Base-by-base conservation (phyloP, 2,797 vertebrate species). In the Acipenser ruthenus region DNA sequence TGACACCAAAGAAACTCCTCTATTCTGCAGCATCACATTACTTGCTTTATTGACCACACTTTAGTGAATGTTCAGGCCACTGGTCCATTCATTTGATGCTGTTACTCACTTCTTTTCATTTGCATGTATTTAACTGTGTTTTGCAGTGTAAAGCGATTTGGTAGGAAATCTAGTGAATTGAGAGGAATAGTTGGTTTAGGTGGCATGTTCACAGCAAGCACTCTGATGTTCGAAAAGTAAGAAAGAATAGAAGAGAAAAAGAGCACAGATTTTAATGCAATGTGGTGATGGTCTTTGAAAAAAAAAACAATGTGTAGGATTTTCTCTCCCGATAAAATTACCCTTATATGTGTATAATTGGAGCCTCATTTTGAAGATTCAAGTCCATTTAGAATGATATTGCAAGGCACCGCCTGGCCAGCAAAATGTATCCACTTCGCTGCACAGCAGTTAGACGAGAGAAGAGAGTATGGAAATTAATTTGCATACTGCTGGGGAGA, bases 231-330 rank as follows among this genome's bases (percentile, higher is more conserved):
- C 5, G 1, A 37, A 37, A 64, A 18, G 63, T n/a, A 55, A 64
- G 50, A 64, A 51, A 49, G 63, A 7, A 48, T 51, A 50, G 63
- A 64, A 50, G 53, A 64, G 63, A 23, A 52, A 64, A 51, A 4
- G 63, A 64, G 50, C 63, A 37, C 5, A 48, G 23, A 64, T 64
- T 64, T 64, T 52, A 64, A 64, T 64, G 50, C 50, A 49, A 64
- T 51, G 37, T 50, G 53, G 63, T 64, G 49, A 52, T 49, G 50
- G 49, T 64, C 63, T 23, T 49, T 13, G 49, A 51, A 10, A 49
- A 48, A 50, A 55, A 55, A 63, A 61, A 61, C 61, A 63, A 13
- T 53, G 53, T 68, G 56, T 52, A 52, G 51, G 49, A 49, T 48
- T 62, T 62, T 68, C 13, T 63, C n/a, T 56, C 9, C 49, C 47